Base-by-base conservation (phyloP, 2,888 invertebrate species). In the Margaritifera margaritifera region DNA sequence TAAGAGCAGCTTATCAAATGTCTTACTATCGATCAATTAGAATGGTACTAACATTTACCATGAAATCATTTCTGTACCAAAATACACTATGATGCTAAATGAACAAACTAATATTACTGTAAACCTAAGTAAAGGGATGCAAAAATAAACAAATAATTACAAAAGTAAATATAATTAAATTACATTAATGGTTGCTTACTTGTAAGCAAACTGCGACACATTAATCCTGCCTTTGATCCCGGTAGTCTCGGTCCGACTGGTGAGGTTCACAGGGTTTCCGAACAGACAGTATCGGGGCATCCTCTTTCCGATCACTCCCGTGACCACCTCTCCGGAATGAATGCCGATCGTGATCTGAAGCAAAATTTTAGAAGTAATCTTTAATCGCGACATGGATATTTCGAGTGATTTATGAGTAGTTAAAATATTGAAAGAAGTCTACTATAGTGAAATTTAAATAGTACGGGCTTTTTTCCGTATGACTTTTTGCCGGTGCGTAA, bases 231-330 rank as follows among this genome's bases (percentile, higher is more conserved):
- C 86, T 31, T 85, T 82, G n/a, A 81, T 78, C 1, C 88, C 87
- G 0, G 85, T 87, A 19, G 86, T 88, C 74, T 88, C 88, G 22
- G 87, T 88, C 22, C 88, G 72, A 63, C 86, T 87, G 55, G 88
- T 87, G 24, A 88, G 69, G 73, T 88, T 88, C n/a, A 88, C 88
- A 0, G 88, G 86, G 77, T 86, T 87, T 19, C 88, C 88, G 72
- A 88, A 88, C 71, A 88, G 75, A 76, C 86, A 88, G 74, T 87
- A 88, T 50, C 87, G 77, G 0, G 88, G 88, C 83, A 88, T 85
- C 74, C 83, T 81, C 74, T 88, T 87, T 0, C 88, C 88, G 19
- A 88, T 86, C 11, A 88, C 88, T 6, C 88, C 88, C 1, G 88
- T 87, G 62, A 88, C 87, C 52, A 88, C 88, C 62, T 87, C 85